phyloP scores from a whole-genome alignment of 2,113 vertebrate genomes.

The Ptychochromis oligacanthus region DNA sequence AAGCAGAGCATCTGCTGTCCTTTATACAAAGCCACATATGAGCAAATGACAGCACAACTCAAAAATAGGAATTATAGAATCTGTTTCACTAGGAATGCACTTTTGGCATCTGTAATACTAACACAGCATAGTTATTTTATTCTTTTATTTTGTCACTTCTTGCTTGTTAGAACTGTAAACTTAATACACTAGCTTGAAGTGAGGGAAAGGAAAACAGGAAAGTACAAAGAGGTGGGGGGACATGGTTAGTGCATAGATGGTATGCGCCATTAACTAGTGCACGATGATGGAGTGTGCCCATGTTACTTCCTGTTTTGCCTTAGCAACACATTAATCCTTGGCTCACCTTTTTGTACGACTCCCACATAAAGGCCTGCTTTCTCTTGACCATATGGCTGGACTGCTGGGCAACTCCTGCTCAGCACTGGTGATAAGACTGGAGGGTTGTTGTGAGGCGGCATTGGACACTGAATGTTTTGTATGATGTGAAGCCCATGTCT shows the following conservation, averaged over 20 bases:
- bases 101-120: neutral
- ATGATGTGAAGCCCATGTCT: conserved; percentile 23
- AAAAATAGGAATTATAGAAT: neutral
- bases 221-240: neutral
- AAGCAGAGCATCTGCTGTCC: neutral
- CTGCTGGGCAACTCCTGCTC: conserved; percentile 39
- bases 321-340: conserved; percentile 3
- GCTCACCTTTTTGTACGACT: conserved; percentile 54
- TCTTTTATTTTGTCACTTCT: neutral
- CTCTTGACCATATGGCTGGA: conserved; percentile 35
- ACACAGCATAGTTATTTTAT: neutral
- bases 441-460: neutral
- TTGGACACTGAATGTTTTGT: neutral
- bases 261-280: conserved; percentile 14
- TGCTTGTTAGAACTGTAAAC: neutral
- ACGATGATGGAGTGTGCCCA: neutral
- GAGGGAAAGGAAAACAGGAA: conserved; percentile 13
- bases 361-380: neutral
- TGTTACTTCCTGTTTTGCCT: conserved; percentile 47
- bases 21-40: neutral
- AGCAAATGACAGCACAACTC: neutral
- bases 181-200: neutral
- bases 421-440: conserved; percentile 24
- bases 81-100: neutral
- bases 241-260: neutral